These are phyloP conservation scores for Mastigias papua DNA, from an alignment of 30 jellyfish, hydroid and myxozoan species.

Conservation along the genomic window DNA sequence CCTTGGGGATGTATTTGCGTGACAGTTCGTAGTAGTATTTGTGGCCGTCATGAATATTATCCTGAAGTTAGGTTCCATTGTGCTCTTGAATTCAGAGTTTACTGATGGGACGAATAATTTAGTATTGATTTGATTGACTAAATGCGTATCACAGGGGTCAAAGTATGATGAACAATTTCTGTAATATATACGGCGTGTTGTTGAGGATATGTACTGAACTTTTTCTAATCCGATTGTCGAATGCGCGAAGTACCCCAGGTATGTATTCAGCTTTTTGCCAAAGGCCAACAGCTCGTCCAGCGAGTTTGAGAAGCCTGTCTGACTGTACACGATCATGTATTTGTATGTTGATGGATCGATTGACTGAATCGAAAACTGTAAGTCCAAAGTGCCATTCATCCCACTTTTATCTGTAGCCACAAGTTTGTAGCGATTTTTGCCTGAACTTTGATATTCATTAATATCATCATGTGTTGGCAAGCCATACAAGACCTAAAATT, in stretches of 20 bases:
- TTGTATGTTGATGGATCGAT: constrained; percentile 22
- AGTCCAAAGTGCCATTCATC: constrained; percentile 39
- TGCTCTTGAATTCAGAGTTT: constrained; percentile 11
- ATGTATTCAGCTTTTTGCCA: constrained; percentile 9
- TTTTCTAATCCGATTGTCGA: constrained; percentile 20
- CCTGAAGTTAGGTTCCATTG: constrained; percentile 46
- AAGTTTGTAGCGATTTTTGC: constrained; percentile 39
- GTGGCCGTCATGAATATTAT: background rate
- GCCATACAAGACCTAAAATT: constrained; percentile 34
- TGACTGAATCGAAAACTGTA: constrained; percentile 26
- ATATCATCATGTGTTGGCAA: constrained; percentile 47
- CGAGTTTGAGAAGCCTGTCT: constrained; percentile 7
- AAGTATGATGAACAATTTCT: constrained; percentile 63
- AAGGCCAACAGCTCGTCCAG: constrained; percentile 29
- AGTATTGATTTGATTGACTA: constrained; percentile 30
- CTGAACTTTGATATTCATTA: constrained; percentile 10
- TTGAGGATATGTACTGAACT: background rate
- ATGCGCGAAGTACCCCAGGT: background rate
- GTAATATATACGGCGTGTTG: constrained; percentile 26
- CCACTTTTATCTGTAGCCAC: constrained; percentile 81
- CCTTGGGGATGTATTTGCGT: constrained; percentile 70
- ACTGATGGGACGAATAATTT: constrained; percentile 2
- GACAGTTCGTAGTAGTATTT: constrained; percentile 18
- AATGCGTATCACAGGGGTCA: constrained; percentile 65
- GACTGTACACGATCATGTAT: constrained; percentile 25